Evolutionary conservation across 2,113 vertebrate species (phyloP), one percentile per base, ranked within the genome.

Genomic region (Rallus limicola): DNA sequence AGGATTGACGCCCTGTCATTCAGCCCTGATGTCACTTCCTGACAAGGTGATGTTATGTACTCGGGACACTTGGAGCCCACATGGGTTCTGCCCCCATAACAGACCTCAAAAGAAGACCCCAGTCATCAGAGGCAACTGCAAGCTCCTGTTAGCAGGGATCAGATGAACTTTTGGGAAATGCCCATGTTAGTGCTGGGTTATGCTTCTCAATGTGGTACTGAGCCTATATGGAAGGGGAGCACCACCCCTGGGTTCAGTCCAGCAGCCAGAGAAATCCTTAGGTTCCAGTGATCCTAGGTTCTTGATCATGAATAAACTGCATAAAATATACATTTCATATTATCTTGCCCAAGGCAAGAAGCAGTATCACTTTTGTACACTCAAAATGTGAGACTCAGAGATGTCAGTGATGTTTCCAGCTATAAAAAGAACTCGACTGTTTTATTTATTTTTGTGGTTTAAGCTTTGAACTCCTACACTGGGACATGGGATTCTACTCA

Each of bases 21-120:
- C 86, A 85, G 78, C 71, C 68, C 82, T 94, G 93, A 94, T 95
- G 96, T 97, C 96, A 96, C 96, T 96, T 96, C 96, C 95, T 93
- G 67, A 81, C 6, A 12, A 74, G 84, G 58, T 83, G 62, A 13
- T 76, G 86, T 36, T 46, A 71, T 20, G 23, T 62, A 52, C 38
- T 53, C 33, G 9, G 74, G 84, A 59, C 46, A 26, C 33, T 79
- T 10, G 0, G 34, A 88, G 48, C 42, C 21, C 24, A 3, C 40
- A 31, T 20, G 72, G 34, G n/a, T 82, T 28, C 52, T 95, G 60
- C 7, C 95, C 65, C 46, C 78, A 69, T 52, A 63, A 63, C 53
- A 81, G 15, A 62, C 50, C 85, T 88, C 75, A 10, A 77, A 78
- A 64, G 44, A 67, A 28, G 31, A 38, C 1, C 5, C 23, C 1